These are phyloP conservation scores for Drosophila kikkawai DNA, from an alignment of 1,140 invertebrate species.

Conservation along the genomic window DNA sequence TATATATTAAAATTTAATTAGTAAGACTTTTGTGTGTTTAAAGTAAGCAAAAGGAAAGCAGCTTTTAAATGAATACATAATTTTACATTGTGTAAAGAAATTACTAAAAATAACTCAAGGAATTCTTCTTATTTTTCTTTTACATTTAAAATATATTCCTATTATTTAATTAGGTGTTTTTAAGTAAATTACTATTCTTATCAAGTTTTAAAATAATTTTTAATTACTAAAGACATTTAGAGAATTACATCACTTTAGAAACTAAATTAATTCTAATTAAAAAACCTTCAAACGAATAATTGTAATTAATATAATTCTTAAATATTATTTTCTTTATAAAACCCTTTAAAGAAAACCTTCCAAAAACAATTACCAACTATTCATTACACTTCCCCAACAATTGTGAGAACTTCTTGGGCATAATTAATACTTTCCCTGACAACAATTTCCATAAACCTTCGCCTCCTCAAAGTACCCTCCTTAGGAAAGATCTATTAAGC, in stretches of 20 bases:
- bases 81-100: neutral
- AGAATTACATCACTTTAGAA: neutral
- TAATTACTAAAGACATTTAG: neutral
- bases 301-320: neutral
- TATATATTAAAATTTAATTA: neutral
- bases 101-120: neutral
- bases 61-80: neutral
- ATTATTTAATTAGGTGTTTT: neutral
- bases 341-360: neutral
- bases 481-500: constrained; percentile 38
- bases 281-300: neutral
- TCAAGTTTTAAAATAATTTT: neutral
- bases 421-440: constrained; percentile 36
- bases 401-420: neutral
- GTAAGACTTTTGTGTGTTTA: neutral
- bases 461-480: constrained; percentile 7
- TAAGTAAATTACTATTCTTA: neutral
- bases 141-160: too few relatives aligned
- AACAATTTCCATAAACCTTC: constrained; percentile 5
- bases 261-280: neutral
- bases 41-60: neutral
- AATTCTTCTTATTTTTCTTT: too few relatives aligned
- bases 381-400: neutral
- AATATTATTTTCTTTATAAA: neutral
- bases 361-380: neutral